Conservation (phyloP, 2,113 vertebrate genomes). For the Mormyrus iriodes region DNA sequence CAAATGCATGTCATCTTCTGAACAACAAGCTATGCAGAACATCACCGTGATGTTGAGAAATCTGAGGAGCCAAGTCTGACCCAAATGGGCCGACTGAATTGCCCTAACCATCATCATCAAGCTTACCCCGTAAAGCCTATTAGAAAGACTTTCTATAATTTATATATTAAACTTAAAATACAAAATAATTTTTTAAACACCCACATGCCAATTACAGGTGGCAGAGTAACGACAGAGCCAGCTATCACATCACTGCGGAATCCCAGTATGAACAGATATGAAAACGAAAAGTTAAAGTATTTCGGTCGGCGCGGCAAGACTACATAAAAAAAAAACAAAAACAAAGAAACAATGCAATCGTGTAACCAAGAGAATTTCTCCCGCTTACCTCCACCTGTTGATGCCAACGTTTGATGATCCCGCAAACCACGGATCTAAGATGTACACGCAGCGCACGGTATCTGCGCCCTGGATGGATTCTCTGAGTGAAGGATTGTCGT, state of each 20-base stretch:
- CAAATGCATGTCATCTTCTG: background rate
- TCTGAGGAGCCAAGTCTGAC: background rate
- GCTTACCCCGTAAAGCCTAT: background rate
- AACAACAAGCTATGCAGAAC: background rate
- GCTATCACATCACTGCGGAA: background rate
- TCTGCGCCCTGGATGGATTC: conserved; percentile 84
- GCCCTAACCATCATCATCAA: background rate
- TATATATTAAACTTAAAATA: background rate
- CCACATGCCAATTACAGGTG: background rate
- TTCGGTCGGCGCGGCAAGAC: background rate
- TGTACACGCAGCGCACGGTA: conserved; percentile 89
- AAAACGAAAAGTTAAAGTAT: background rate
- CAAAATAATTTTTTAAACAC: background rate
- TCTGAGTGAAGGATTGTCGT: conserved; percentile 90
- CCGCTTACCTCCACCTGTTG: conserved; percentile 93
- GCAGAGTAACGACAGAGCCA: background rate
- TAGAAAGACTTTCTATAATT: background rate
- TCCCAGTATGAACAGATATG: background rate
- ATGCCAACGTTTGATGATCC: conserved; percentile 97
- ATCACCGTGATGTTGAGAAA: background rate
- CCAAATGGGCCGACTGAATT: background rate
- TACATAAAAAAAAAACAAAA: background rate
- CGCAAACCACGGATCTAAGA: conserved; percentile 95
- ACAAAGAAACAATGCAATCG: background rate
- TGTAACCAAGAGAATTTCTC: background rate